phyloP scores from a whole-genome alignment of 2,888 invertebrate genomes.

The Drosophila eohydei region DNA sequence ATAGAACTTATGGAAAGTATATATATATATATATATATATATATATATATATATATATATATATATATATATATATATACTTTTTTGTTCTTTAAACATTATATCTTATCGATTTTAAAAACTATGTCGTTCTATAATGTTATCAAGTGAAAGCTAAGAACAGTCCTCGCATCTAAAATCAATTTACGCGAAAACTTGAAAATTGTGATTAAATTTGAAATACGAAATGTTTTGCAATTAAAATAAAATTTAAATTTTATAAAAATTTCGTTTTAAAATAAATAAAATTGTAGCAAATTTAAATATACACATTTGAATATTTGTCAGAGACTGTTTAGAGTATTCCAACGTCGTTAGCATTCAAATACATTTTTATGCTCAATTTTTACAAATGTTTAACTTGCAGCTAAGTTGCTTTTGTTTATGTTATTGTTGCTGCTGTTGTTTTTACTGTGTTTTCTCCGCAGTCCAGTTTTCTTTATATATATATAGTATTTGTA shows the following conservation, averaged over 20 bases:
- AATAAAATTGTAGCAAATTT: no score
- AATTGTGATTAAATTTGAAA: no score
- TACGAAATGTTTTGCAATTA: no score
- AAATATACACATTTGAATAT: no score
- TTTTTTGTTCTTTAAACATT: neutral
- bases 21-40: no score
- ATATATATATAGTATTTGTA: slow-evolving; percentile 31
- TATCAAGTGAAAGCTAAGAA: neutral
- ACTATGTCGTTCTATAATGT: neutral
- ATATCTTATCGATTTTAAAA: neutral
- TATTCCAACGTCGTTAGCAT: neutral
- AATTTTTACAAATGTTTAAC: slow-evolving; percentile 15
- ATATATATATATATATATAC: no score
- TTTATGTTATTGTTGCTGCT: slow-evolving; percentile 7
- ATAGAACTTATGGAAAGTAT: no score
- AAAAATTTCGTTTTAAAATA: no score
- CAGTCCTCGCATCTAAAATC: neutral
- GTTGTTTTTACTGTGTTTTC: slow-evolving; percentile 31
- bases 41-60: no score
- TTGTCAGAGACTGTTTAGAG: neutral
- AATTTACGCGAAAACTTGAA: neutral
- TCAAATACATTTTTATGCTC: neutral
- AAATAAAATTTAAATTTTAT: no score
- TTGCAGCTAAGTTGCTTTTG: slow-evolving; percentile 14
- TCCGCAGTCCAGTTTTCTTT: slow-evolving; percentile 25